Conservation (phyloP, 53 echinoderm and acorn worm species). For the Holothuria leucospilota region DNA sequence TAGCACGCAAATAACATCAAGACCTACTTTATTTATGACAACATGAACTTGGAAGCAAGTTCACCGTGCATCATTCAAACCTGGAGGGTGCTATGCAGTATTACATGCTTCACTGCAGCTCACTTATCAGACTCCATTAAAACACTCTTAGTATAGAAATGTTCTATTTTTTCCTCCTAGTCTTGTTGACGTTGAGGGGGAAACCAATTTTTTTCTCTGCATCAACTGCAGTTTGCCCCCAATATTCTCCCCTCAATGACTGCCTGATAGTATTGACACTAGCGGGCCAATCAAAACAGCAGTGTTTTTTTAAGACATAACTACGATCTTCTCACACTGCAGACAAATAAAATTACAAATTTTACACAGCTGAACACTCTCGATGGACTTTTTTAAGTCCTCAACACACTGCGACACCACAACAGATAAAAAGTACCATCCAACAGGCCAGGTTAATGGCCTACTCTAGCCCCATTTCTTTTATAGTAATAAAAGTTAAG, state of each 20-base stretch:
- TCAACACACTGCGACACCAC: neutral
- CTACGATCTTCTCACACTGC: neutral
- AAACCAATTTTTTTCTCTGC: too few species aligned
- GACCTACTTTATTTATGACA: too few species aligned
- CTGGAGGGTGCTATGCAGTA: too few species aligned
- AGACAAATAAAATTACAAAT: constrained; percentile 29
- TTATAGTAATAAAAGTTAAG: neutral
- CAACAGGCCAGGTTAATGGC: constrained; percentile 28
- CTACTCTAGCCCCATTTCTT: constrained; percentile 5
- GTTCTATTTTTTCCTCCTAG: too few species aligned
- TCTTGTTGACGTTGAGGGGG: too few species aligned
- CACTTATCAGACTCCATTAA: too few species aligned
- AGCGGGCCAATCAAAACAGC: neutral
- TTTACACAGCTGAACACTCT: constrained; percentile 39
- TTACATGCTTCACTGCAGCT: too few species aligned
- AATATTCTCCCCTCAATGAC: neutral
- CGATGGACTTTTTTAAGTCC: neutral
- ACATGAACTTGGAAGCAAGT: too few species aligned
- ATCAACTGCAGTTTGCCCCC: too few species aligned
- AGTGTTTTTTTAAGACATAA: neutral
- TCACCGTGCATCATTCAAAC: too few species aligned
- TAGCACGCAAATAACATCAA: too few species aligned
- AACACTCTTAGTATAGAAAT: too few species aligned
- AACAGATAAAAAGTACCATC: constrained; percentile 3
- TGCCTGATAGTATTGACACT: constrained; percentile 9